Conservation (phyloP, 2,888 invertebrate genomes). For the Pristionchus entomophagus region DNA sequence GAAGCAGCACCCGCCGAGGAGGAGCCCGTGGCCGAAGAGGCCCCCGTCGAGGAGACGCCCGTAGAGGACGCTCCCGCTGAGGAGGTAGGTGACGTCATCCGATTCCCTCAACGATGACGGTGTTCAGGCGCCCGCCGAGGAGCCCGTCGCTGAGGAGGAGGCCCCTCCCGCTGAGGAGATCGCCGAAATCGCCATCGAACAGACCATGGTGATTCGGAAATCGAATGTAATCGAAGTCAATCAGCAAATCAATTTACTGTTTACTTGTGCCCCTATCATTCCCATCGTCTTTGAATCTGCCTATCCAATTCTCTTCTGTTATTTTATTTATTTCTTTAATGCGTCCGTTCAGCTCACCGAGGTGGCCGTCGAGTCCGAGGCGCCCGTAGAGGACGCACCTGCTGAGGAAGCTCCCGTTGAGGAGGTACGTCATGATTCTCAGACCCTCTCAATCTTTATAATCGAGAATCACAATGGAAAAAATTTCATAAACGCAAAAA, state of each 20-base stretch:
- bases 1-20: constrained; percentile 45
- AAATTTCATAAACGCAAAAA: neutral
- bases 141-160: constrained; percentile 49
- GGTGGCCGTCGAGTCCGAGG: neutral
- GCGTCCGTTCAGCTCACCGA: neutral
- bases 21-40: constrained; percentile 43
- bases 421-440: constrained; percentile 48
- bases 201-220: constrained; percentile 3
- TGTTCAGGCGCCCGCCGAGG: constrained; percentile 50
- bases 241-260: no score
- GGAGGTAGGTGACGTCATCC: constrained; percentile 29
- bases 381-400: constrained; percentile 49
- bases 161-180: constrained; percentile 47
- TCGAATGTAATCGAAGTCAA: no score
- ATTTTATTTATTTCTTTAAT: neutral
- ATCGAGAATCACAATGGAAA: no score
- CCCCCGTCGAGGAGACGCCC: constrained; percentile 44
- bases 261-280: no score
- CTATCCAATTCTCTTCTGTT: neutral
- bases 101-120: constrained; percentile 47
- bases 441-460: neutral
- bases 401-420: constrained; percentile 49
- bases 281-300: neutral
- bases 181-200: constrained; percentile 48
- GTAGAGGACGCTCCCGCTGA: constrained; percentile 50